Evolutionary conservation across 1,140 invertebrate species (phyloP).

Genomic region (Trissolcus basalis): DNA sequence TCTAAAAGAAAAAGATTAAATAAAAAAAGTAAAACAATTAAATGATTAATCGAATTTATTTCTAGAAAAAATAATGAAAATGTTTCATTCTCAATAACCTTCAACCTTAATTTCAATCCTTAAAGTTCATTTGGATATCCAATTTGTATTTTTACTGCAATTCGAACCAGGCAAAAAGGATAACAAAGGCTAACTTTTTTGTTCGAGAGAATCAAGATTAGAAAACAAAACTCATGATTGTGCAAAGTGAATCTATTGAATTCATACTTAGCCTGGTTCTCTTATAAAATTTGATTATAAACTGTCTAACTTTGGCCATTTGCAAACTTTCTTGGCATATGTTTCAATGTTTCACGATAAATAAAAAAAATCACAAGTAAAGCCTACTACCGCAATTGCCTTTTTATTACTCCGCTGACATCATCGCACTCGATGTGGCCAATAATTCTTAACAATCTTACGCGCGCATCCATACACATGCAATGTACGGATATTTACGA

Average conservation of each 20-base stretch:
- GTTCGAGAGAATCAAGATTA: too few species aligned
- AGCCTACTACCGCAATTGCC: conserved; percentile 16
- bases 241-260: not conserved
- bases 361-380: conserved; percentile 38
- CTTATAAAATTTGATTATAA: too few species aligned
- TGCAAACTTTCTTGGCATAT: conserved; percentile 47
- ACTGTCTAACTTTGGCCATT: conserved; percentile 45
- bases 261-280: conserved; percentile 20
- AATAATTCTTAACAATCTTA: conserved; percentile 9
- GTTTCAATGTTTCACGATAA: conserved; percentile 35
- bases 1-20: conserved; percentile 9
- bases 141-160: conserved; percentile 17
- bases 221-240: too few species aligned
- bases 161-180: conserved; percentile 37
- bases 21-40: conserved; percentile 17
- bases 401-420: not conserved
- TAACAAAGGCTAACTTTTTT: not conserved
- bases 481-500: not conserved
- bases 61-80: conserved; percentile 24
- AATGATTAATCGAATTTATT: conserved; percentile 34
- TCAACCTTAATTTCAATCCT: too few species aligned
- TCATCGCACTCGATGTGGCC: conserved; percentile 11
- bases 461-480: not conserved
- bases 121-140: conserved; percentile 13
- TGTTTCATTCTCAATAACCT: conserved; percentile 2